Evolutionary conservation across 2,888 invertebrate genomes (phyloP).

Genomic region (Omphaloscelis lunosa): DNA sequence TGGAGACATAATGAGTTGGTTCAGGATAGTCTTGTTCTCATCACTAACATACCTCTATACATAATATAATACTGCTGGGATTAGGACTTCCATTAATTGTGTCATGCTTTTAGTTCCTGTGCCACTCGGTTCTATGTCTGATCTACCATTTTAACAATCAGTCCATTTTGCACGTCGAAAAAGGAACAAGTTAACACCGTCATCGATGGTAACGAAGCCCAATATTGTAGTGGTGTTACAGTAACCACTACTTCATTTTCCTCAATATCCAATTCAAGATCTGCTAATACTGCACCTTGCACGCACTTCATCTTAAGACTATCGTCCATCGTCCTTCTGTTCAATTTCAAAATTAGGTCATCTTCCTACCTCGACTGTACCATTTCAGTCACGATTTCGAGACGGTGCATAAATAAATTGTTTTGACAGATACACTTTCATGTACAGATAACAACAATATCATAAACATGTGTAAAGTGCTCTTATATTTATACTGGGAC

Average conservation of each 20-base stretch:
- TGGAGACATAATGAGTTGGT: background rate
- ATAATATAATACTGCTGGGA: background rate
- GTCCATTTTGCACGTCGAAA: background rate
- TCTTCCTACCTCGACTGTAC: slow-evolving; percentile 43
- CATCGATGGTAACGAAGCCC: background rate
- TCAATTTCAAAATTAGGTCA: slow-evolving; percentile 43
- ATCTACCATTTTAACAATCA: background rate
- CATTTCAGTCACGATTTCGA: slow-evolving; percentile 33
- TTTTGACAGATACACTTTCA: slow-evolving; percentile 63
- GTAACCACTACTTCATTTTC: background rate
- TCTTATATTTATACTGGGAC: slow-evolving; percentile 66
- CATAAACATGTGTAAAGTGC: slow-evolving; percentile 75
- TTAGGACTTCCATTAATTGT: too few species aligned
- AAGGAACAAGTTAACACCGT: background rate
- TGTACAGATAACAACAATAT: slow-evolving; percentile 68
- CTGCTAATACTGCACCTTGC: background rate
- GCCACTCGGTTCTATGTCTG: background rate
- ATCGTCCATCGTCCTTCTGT: background rate
- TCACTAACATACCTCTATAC: background rate
- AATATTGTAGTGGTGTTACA: too few species aligned
- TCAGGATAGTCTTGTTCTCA: background rate
- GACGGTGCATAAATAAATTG: slow-evolving; percentile 57
- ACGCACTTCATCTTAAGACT: background rate
- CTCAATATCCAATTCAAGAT: background rate
- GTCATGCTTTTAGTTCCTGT: background rate